Evolutionary conservation across 1,140 invertebrate genomes (phyloP), one percentile per base, ranked within the genome.

Genomic region (Micrasema minimum): DNA sequence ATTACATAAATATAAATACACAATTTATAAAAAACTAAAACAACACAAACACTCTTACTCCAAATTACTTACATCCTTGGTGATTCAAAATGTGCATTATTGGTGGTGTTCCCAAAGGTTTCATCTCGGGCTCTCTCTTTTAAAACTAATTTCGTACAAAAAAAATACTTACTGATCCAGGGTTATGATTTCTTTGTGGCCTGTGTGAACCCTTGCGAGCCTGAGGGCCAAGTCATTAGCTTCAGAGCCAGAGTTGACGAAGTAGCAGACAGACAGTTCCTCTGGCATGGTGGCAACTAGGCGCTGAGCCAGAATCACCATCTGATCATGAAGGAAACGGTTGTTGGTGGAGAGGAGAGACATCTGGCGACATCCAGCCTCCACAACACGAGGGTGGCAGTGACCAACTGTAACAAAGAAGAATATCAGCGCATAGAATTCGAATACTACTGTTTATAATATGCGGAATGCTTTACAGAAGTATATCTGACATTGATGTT

Each of bases 161-260:
- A 4, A 31, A 31, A 4, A 4, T 31, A 91, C 95, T 95, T 89
- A 99, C 97, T 98, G 95, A 80, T 99, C 96, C 12, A 99, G 80
- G 0, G 94, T 92, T 76, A 99, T 94, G 38, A 98, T 88, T 79
- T 99, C 96, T 76, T 91, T 89, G 53, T 92, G 89, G 72, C 92
- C 90, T 1, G 96, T 99, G 79, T 97, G 92, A 48, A 94, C 89
- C 66, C 92, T 87, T 1, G 97, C 95, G 46, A 99, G 84, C 50
- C 97, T 88, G 5, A 99, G 80, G 0, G 98, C 98, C 72, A 99
- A 85, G 84, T 99, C 98, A 85, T 99, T 99, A 2, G 98, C 97
- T 86, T 99, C 97, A 26, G 96, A 99, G n/a, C 97, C 98, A 1
- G 98, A 99, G 83, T 99, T 99, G 14, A 98, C 96, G 76, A 99